Percentiles rank a stretch among this genome's conserved stretches.
phyloP scores from a whole-genome alignment of 2,113 vertebrate genomes.

The Maccullochella peelii region DNA sequence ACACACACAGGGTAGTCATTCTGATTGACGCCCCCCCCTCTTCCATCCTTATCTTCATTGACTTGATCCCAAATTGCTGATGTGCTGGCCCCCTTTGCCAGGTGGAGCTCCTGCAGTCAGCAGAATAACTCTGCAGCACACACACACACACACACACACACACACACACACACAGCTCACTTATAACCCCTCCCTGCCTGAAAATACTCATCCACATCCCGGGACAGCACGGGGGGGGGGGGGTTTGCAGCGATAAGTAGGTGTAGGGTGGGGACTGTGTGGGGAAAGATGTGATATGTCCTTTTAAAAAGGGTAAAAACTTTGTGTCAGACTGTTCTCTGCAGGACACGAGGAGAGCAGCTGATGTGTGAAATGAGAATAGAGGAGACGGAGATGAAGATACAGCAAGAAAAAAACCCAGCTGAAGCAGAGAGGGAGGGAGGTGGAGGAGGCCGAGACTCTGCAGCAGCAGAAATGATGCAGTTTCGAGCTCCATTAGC shows the following conservation, averaged over 20 bases:
- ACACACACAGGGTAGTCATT: constrained; percentile 28
- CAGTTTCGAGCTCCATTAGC: constrained; percentile 41
- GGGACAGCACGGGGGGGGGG: neutral
- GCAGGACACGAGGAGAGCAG: constrained; percentile 36
- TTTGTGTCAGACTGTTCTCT: constrained; percentile 44
- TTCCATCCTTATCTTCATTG: constrained; percentile 51
- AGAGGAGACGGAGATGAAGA: constrained; percentile 19
- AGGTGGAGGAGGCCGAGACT: constrained; percentile 12
- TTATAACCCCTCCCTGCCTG: constrained; percentile 38
- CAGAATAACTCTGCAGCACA: constrained; percentile 71
- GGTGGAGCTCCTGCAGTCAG: constrained; percentile 71
- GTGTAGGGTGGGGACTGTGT: neutral
- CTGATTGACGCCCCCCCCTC: constrained; percentile 4
- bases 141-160: constrained; percentile 46
- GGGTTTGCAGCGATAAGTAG: neutral
- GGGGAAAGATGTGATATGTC: constrained; percentile 8
- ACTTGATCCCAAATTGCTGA: constrained; percentile 63
- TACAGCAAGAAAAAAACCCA: neutral
- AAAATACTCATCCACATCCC: constrained; percentile 31
- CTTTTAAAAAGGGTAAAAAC: constrained; percentile 34
- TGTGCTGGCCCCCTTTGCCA: constrained; percentile 45
- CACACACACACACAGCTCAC: constrained; percentile 29
- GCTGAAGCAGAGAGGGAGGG: constrained; percentile 13
- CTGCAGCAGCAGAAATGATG: constrained; percentile 60
- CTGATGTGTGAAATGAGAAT: constrained; percentile 55